These are phyloP conservation scores for Philaethria dido DNA, from an alignment of 2,888 invertebrate genomes.

Conservation along the genomic window DNA sequence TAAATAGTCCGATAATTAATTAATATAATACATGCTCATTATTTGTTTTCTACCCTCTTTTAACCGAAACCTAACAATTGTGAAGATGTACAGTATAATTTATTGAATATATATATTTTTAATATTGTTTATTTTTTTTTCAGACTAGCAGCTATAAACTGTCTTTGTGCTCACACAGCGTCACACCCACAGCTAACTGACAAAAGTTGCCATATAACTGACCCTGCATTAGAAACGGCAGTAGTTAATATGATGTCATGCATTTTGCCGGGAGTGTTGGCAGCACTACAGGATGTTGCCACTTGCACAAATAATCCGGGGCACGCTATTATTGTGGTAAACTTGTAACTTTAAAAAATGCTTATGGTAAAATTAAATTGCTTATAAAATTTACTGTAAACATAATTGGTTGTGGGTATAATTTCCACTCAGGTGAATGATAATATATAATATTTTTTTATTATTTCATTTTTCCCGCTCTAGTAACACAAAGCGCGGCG, in stretches of 20 bases:
- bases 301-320: conserved; percentile 84
- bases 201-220: conserved; percentile 76
- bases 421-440: too few species aligned
- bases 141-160: conserved; percentile 74
- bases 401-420: too few species aligned
- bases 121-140: conserved; percentile 2
- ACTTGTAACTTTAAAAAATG: conserved; percentile 1
- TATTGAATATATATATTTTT: not conserved
- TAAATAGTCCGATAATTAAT: too few species aligned
- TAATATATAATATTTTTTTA: too few species aligned
- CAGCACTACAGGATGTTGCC: conserved; percentile 84
- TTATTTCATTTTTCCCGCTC: too few species aligned
- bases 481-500: too few species aligned
- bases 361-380: too few species aligned
- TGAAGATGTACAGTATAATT: too few species aligned
- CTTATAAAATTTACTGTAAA: too few species aligned
- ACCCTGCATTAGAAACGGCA: conserved; percentile 63
- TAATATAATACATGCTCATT: too few species aligned
- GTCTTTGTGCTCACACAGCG: conserved; percentile 85
- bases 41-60: too few species aligned
- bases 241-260: conserved; percentile 84
- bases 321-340: conserved; percentile 84
- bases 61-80: too few species aligned
- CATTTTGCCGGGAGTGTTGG: conserved; percentile 86
- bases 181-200: conserved; percentile 75